Conservation (phyloP, 37 sponge, comb jelly and placozoan species). For the Hormiphora californensis region DNA sequence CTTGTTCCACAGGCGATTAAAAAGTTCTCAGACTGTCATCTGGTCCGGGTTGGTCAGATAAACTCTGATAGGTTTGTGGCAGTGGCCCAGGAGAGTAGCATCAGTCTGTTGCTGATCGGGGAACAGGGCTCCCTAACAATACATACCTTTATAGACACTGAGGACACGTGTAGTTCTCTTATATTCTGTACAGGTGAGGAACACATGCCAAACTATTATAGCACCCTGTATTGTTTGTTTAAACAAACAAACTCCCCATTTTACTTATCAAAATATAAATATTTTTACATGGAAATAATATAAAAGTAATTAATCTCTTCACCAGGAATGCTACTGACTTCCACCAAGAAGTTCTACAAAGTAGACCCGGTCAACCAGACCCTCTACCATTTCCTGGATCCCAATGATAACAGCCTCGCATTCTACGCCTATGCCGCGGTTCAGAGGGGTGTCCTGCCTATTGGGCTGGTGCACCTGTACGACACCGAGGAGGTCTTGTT, state of each 20-base stretch:
- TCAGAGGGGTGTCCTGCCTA: slow-evolving; percentile 1
- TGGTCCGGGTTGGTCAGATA: background rate
- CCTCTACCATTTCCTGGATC: slow-evolving; percentile 28
- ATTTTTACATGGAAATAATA: no score
- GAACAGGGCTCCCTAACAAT: slow-evolving; percentile 27
- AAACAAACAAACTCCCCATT: no score
- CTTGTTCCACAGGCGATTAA: background rate
- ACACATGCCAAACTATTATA: no score
- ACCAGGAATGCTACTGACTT: slow-evolving; percentile 17
- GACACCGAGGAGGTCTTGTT: slow-evolving; percentile 31
- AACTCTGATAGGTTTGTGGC: slow-evolving; percentile 9
- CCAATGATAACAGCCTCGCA: background rate
- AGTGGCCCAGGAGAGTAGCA: slow-evolving; percentile 25
- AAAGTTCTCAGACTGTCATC: slow-evolving; percentile 38
- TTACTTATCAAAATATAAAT: no score
- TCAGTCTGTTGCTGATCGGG: slow-evolving; percentile 9
- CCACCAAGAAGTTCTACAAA: slow-evolving; percentile 13
- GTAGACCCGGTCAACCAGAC: slow-evolving; percentile 5
- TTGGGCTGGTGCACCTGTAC: background rate
- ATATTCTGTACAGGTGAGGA: slow-evolving; percentile 7
- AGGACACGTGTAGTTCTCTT: background rate
- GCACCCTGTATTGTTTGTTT: no score
- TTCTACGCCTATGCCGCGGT: slow-evolving; percentile 30
- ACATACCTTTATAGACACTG: slow-evolving; percentile 7
- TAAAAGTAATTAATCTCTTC: no score